Evolutionary conservation across 2,797 vertebrate genomes (phyloP), one percentile per base, ranked within the genome.

Genomic region (Lithobates sylvaticus): DNA sequence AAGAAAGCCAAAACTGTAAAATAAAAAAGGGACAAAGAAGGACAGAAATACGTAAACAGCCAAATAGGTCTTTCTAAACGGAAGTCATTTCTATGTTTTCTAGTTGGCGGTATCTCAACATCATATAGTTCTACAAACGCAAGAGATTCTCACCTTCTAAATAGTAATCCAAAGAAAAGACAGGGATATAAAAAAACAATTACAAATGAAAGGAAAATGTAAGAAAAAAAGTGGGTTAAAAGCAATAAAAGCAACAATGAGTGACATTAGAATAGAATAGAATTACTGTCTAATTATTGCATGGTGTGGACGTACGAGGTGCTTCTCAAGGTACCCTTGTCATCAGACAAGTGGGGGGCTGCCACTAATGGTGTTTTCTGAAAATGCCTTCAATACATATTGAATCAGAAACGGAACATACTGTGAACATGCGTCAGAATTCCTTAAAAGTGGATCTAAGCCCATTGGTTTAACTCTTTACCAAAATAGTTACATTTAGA

Each of bases 101-200:
- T 27, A 67, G 10, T 29, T 67, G n/a, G 65, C 13, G 12, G n/a
- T 67, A 4, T 27, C 10, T 10, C n/a, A 67, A 1, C 64, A 67
- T 27, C 65, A 12, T 15, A 29, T 12, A 13, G 1, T 8, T 27
- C 65, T 67, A 67, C 65, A 67, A 29, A 67, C 27, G 65, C n/a
- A 72, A 73, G n/a, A 42, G 1, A 8, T 16, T 77, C 85, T 87
- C 82, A 87, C 85, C 85, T 65, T 87, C 85, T 87, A 50, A 26
- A 87, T 21, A 73, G 10, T 9, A 73, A 65, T 83, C 75, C 85
- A 78, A 27, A 50, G 9, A 70, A 16, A 76, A 77, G 39, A 65
- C 47, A 21, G 16, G 4, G 23, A 76, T 32, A 76, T 42, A 76
- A 76, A 64, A 36, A 32, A 10, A n/a, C 50, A 69, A 76, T 47